Evolutionary conservation across 2,797 vertebrate genomes (phyloP), one percentile per base, ranked within the genome.

Genomic region (Phyllotis vaccarum): DNA sequence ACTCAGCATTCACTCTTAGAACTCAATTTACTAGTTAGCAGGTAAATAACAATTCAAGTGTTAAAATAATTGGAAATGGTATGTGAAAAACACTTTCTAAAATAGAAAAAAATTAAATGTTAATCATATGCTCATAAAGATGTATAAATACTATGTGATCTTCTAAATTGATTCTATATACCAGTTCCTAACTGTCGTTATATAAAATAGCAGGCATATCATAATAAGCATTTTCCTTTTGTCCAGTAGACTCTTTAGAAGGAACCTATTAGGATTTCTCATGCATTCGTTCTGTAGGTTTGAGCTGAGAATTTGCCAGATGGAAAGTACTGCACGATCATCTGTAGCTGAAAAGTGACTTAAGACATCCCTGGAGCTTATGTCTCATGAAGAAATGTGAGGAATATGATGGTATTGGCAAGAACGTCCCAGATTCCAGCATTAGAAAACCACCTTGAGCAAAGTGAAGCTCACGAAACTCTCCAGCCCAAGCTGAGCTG

Each of bases 51-150:
- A 85, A 80, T 27, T 80, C 1, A 81, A 37, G 3, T 4, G 43
- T 90, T n/a, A 52, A 54, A 13, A 80, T n/a, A 56, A 37, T 80
- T 80, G 56, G 11, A 34, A 9, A 8, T 56, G 31, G 2, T 40
- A 17, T 52, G 46, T 31, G 22, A 79, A 92, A 58, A 81, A 9
- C 24, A 80, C 8, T 80, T 91, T 56, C 66, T 68, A 86, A 95
- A 93, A 81, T 22, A 75, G 19, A 43, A 89, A 88, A 62, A 46
- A 31, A 92, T 89, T 37, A 87, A 90, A 52, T 70, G 43, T 78
- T 49, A 82, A 78, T 72, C 62, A 90, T 72, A 72, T 66, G 62
- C 56, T 72, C 88, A 11, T 37, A 40, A 89, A 96, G 89, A 90
- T 74, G 12, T 52, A 14, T 66, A 90, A 93, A 86, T 34, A 12